phyloP scores from a whole-genome alignment of 2,113 vertebrate genomes.

The Thalassarche chlororhynchos region DNA sequence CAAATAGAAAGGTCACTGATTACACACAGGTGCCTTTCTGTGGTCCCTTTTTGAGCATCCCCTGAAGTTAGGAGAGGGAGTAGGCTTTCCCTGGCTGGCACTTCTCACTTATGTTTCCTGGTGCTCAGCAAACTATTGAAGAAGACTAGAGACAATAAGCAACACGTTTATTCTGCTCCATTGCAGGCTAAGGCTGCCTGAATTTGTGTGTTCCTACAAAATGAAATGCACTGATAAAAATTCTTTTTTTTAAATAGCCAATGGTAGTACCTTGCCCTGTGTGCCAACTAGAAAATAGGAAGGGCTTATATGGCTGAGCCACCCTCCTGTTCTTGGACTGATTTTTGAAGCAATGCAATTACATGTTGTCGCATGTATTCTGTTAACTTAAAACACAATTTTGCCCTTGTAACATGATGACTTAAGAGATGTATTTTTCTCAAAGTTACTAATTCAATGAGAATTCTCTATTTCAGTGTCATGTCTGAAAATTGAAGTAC shows the following conservation, averaged over 20 bases:
- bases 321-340: neutral
- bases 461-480: constrained; percentile 13
- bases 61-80: neutral
- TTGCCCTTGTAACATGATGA: neutral
- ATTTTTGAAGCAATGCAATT: neutral
- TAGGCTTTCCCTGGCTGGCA: neutral
- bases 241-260: neutral
- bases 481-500: neutral
- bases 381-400: neutral
- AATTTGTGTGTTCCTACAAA: neutral
- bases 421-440: neutral
- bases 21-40: neutral
- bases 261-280: neutral
- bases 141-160: neutral
- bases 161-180: neutral
- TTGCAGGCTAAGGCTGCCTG: neutral
- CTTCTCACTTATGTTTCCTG: neutral
- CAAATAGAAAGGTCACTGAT: neutral
- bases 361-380: neutral
- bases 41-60: neutral
- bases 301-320: neutral
- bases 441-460: neutral
- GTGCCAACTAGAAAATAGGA: neutral
- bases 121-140: neutral
- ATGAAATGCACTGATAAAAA: neutral